These are phyloP conservation scores for Latrodectus elegans DNA, from an alignment of 2,888 invertebrate species.

Conservation along the genomic window DNA sequence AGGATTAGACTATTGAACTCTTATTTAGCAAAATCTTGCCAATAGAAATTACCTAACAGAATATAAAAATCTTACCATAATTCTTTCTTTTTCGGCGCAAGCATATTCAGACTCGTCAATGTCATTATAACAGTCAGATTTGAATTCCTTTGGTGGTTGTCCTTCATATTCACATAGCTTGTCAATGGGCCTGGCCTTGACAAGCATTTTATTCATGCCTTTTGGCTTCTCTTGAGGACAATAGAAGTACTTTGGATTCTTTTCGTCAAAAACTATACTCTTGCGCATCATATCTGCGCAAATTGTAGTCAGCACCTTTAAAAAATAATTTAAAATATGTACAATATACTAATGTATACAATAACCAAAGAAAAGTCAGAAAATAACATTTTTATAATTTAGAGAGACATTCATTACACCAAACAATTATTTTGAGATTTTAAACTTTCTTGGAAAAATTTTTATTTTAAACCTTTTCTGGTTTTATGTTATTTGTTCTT, in stretches of 20 bases:
- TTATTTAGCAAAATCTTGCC: too few relatives aligned
- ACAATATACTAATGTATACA: too few relatives aligned
- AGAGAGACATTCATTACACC: too few relatives aligned
- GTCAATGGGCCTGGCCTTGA: constrained; percentile 78
- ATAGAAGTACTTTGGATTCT: constrained; percentile 86
- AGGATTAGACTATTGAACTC: too few relatives aligned
- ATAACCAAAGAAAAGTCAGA: too few relatives aligned
- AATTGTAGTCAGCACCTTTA: constrained; percentile 72
- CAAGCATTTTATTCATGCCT: constrained; percentile 82
- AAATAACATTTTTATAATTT: too few relatives aligned
- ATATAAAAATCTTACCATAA: constrained; percentile 80
- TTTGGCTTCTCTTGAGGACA: constrained; percentile 86
- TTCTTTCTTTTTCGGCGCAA: constrained; percentile 86
- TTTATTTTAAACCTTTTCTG: too few relatives aligned
- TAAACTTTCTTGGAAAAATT: too few relatives aligned
- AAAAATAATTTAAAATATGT: too few relatives aligned
- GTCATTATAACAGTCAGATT: constrained; percentile 86
- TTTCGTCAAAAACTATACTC: constrained; percentile 86
- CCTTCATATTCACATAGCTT: constrained; percentile 86
- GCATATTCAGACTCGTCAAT: constrained; percentile 86
- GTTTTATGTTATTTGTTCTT: too few relatives aligned
- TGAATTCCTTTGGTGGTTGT: constrained; percentile 81
- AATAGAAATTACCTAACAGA: too few relatives aligned
- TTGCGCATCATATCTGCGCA: constrained; percentile 85
- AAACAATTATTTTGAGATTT: too few relatives aligned